These are phyloP conservation scores for Tachina lurida DNA, from an alignment of 2,888 invertebrate genomes.

Conservation along the genomic window DNA sequence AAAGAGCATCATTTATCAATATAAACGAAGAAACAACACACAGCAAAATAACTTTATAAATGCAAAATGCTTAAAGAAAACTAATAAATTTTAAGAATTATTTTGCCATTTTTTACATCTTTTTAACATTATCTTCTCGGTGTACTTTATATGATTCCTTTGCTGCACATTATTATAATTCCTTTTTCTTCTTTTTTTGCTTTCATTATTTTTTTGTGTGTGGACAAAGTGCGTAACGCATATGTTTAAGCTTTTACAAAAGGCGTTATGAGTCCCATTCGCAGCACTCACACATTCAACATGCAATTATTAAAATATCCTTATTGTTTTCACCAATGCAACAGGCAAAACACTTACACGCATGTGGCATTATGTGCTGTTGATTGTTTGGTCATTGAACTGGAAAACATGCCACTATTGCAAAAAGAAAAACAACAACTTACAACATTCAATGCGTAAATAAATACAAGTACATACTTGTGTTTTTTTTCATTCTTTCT, in stretches of 20 bases:
- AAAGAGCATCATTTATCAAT: conserved; percentile 64
- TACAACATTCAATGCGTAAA: conserved; percentile 62
- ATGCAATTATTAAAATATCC: conserved; percentile 61
- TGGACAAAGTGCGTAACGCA: conserved; percentile 68
- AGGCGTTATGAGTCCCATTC: conserved; percentile 67
- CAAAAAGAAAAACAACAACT: conserved; percentile 44
- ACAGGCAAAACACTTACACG: conserved; percentile 50
- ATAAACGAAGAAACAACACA: conserved; percentile 1
- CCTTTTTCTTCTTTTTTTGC: conserved; percentile 4
- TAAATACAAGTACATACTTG: conserved; percentile 56
- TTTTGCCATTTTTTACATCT: neutral
- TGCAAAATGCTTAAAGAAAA: neutral
- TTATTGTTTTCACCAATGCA: conserved; percentile 65
- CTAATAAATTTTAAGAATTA: neutral
- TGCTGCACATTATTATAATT: conserved; percentile 27
- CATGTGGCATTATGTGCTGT: conserved; percentile 58
- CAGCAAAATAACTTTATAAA: conserved; percentile 15
- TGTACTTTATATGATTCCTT: conserved; percentile 32
- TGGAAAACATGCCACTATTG: conserved; percentile 72
- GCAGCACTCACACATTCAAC: conserved; percentile 39
- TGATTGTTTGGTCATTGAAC: conserved; percentile 73
- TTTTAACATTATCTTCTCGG: conserved; percentile 4
- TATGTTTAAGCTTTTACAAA: conserved; percentile 64
- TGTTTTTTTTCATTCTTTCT: neutral
- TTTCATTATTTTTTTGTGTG: conserved; percentile 39